Evolutionary conservation across 2,113 vertebrate species (phyloP).

Genomic region (Lynx canadensis): DNA sequence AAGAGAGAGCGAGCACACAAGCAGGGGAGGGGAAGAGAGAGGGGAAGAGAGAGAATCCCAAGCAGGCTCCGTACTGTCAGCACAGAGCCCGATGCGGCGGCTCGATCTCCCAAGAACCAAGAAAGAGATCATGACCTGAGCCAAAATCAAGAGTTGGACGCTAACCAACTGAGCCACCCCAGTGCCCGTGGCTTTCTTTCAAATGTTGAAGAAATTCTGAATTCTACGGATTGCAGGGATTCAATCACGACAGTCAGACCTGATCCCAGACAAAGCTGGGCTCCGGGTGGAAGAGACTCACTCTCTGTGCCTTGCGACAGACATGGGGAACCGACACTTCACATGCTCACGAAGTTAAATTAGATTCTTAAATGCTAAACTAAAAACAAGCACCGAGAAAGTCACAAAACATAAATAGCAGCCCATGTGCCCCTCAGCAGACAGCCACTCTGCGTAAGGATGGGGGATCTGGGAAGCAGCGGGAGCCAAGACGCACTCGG

Average conservation of each 20-base stretch:
- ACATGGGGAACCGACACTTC: neutral
- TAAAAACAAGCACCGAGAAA: slow-evolving; percentile 43
- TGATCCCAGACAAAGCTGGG: neutral
- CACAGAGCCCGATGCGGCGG: too few species aligned
- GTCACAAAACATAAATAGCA: slow-evolving; percentile 18
- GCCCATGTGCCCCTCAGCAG: neutral
- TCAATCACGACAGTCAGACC: too few species aligned
- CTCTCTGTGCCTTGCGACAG: neutral
- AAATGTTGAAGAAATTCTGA: neutral
- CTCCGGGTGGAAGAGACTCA: neutral
- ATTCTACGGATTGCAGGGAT: neutral
- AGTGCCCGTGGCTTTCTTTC: neutral
- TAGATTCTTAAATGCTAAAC: slow-evolving; percentile 21
- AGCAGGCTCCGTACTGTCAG: too few species aligned
- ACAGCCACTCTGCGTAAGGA: neutral
- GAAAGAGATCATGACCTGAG: too few species aligned
- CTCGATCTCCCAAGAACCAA: too few species aligned
- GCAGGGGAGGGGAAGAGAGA: too few species aligned
- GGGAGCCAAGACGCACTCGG: neutral
- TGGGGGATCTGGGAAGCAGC: rapidly evolving
- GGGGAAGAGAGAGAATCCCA: too few species aligned
- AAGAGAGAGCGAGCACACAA: too few species aligned
- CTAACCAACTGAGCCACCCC: too few species aligned
- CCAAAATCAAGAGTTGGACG: too few species aligned
- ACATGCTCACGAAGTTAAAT: neutral